phyloP scores from a whole-genome alignment of 92 coral and sea anemone species.

The Actinostola sp. region DNA sequence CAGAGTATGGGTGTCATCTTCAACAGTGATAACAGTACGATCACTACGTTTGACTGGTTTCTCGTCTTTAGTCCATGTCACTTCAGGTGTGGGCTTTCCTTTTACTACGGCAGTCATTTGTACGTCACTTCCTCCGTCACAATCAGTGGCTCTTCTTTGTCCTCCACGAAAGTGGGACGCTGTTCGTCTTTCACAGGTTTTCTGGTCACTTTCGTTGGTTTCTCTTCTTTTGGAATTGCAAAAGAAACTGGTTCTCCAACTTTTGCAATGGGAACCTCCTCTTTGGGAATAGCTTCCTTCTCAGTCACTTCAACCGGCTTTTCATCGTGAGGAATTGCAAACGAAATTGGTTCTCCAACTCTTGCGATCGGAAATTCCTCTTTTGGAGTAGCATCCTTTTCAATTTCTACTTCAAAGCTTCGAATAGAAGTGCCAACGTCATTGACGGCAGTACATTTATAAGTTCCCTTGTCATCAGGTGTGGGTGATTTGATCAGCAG shows the following conservation, averaged over 20 bases:
- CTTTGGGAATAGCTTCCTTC: no score
- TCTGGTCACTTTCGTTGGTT: constrained; percentile 27
- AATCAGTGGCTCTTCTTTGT: constrained; percentile 42
- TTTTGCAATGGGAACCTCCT: constrained; percentile 21
- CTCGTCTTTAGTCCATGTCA: constrained; percentile 63
- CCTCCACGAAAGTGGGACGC: constrained; percentile 28
- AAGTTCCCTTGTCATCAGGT: constrained; percentile 39
- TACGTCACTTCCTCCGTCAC: constrained; percentile 58
- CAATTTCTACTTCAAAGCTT: constrained; percentile 17
- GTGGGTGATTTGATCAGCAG: constrained; percentile 45
- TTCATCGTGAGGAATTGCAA: constrained; percentile 13
- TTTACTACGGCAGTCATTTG: constrained; percentile 54
- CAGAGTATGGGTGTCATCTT: constrained; percentile 59
- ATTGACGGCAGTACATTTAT: constrained; percentile 38
- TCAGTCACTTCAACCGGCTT: no score
- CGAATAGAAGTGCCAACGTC: constrained; percentile 37
- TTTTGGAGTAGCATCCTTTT: constrained; percentile 6
- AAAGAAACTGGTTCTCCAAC: constrained; percentile 33
- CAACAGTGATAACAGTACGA: constrained; percentile 48
- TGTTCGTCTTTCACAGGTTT: constrained; percentile 6
- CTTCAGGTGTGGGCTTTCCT: constrained; percentile 59
- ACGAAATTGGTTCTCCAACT: constrained; percentile 3
- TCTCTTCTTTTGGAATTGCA: constrained; percentile 37
- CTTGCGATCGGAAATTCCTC: not conserved
- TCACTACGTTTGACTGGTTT: constrained; percentile 39